Conservation (phyloP, 2,113 vertebrate genomes). For the Plectropomus leopardus region DNA sequence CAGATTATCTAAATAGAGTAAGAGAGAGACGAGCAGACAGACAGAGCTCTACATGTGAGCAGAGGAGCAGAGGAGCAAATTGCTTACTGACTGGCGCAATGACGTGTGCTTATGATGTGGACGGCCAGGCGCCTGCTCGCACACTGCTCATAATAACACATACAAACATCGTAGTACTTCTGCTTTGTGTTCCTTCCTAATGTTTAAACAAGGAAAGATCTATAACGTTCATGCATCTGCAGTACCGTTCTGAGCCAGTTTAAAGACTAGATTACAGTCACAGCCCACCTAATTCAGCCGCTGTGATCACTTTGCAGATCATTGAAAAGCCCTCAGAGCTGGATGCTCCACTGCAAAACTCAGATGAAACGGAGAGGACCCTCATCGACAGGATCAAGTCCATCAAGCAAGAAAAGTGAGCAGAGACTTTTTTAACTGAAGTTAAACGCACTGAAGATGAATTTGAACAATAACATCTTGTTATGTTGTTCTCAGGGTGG, state of each 20-base stretch:
- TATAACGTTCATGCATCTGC: too few species aligned
- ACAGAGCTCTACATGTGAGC: too few species aligned
- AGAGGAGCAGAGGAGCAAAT: too few species aligned
- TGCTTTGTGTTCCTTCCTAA: too few species aligned
- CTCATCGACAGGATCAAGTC: constrained; percentile 91
- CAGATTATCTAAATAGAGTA: too few species aligned
- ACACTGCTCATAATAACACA: too few species aligned
- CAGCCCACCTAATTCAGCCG: not conserved
- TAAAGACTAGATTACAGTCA: not conserved
- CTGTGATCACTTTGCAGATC: constrained; percentile 67
- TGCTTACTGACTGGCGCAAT: too few species aligned
- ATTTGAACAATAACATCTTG: not conserved
- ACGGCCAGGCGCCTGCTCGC: too few species aligned
- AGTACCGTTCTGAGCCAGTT: not conserved
- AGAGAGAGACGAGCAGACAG: too few species aligned
- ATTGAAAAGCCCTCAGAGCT: constrained; percentile 57
- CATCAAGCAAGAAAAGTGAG: constrained; percentile 96
- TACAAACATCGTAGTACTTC: too few species aligned
- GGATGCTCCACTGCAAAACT: constrained; percentile 58
- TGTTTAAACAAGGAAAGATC: too few species aligned
- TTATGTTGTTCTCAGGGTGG: constrained; percentile 82
- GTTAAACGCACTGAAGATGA: not conserved
- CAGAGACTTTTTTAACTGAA: not conserved
- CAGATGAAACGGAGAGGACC: constrained; percentile 84
- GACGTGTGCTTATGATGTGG: too few species aligned